Evolutionary conservation across 2,888 invertebrate species (phyloP).

Genomic region (Sicus ferrugineus): DNA sequence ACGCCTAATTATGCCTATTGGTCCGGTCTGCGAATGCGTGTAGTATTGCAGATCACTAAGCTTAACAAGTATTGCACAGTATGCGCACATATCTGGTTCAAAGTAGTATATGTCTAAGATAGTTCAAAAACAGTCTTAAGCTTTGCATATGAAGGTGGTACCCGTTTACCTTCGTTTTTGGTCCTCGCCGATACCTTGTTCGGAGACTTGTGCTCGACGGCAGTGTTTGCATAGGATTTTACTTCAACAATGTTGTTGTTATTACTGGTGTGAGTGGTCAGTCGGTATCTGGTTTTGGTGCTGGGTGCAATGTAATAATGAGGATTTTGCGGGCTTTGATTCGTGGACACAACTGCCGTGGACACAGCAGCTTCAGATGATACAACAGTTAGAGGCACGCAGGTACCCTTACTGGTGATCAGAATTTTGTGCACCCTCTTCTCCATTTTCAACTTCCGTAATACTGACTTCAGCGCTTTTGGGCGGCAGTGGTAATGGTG

Average conservation of each 20-base stretch:
- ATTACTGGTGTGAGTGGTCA: slow-evolving; percentile 24
- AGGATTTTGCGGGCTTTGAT: slow-evolving; percentile 18
- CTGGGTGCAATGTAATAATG: slow-evolving; percentile 1
- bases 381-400: not conserved
- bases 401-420: slow-evolving; percentile 10
- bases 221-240: slow-evolving; percentile 35
- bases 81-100: too few relatives aligned
- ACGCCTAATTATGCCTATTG: not conserved
- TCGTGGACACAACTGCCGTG: slow-evolving; percentile 11
- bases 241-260: slow-evolving; percentile 27
- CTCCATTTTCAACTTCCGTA: slow-evolving; percentile 37
- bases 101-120: too few relatives aligned
- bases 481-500: not conserved
- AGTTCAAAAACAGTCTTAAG: too few relatives aligned
- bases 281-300: slow-evolving; percentile 13
- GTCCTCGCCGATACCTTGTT: slow-evolving; percentile 45
- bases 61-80: too few relatives aligned
- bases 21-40: too few relatives aligned
- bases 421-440: slow-evolving; percentile 35
- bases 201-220: slow-evolving; percentile 37
- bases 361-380: slow-evolving; percentile 15
- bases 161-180: slow-evolving; percentile 55
- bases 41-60: too few relatives aligned
- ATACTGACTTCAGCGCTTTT: slow-evolving; percentile 18
- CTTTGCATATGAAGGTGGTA: too few relatives aligned